phyloP scores from a whole-genome alignment of 2,888 invertebrate genomes.

The Steinernema scapterisci region DNA sequence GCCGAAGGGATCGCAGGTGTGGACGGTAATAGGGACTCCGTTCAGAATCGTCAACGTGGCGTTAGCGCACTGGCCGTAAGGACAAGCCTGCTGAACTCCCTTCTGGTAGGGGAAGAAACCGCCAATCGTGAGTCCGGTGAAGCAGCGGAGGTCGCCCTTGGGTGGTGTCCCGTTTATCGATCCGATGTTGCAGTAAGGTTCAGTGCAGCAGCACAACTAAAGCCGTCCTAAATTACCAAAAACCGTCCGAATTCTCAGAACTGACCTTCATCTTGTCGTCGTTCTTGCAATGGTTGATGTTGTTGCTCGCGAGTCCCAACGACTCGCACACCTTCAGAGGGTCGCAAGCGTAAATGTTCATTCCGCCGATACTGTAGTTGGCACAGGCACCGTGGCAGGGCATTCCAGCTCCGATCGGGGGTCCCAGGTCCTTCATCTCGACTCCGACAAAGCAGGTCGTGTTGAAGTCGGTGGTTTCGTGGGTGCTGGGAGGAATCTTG shows the following conservation, averaged over 20 bases:
- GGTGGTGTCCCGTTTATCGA: not conserved
- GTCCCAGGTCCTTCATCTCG: not conserved
- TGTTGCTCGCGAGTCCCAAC: not conserved
- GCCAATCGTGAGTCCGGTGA: slow-evolving; percentile 2
- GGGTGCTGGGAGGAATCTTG: slow-evolving; percentile 26
- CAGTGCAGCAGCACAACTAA: not conserved
- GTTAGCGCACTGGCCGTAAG: slow-evolving; percentile 31
- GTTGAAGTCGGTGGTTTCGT: slow-evolving; percentile 6
- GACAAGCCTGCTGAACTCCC: slow-evolving; percentile 8
- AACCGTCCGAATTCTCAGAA: too few relatives aligned
- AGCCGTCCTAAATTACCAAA: too few relatives aligned
- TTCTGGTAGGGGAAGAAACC: not conserved
- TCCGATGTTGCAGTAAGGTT: not conserved
- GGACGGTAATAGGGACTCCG: not conserved
- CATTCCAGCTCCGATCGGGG: slow-evolving; percentile 13
- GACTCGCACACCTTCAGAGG: slow-evolving; percentile 26
- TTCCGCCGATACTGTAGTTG: slow-evolving; percentile 25
- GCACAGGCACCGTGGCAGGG: slow-evolving; percentile 33
- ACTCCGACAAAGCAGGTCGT: slow-evolving; percentile 29
- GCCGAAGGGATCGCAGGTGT: slow-evolving; percentile 32
- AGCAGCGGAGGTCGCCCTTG: not conserved
- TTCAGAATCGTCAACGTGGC: not conserved
- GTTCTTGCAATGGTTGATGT: not conserved
- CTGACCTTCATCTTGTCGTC: slow-evolving; percentile 1
- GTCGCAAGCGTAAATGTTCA: slow-evolving; percentile 29